Evolutionary conservation across 2,113 vertebrate species (phyloP), one percentile per base, ranked within the genome.

Genomic region (Grantiella picta): DNA sequence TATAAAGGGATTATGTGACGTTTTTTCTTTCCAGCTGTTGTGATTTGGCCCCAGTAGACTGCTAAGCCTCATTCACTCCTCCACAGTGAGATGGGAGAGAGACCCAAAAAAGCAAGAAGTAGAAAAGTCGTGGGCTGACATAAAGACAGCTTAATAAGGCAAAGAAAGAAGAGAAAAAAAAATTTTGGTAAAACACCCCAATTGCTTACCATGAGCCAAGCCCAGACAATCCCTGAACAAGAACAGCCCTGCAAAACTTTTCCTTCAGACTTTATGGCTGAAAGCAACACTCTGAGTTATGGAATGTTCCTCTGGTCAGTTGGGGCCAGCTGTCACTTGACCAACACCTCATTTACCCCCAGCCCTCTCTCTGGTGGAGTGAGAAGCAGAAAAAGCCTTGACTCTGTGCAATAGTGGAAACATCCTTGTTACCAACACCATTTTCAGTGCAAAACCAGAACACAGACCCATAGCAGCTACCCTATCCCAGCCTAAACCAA

Each of bases 111-210:
- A 59, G 15, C 1, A 73, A 79, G 90, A 24, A 4, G 19, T 45
- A 56, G 12, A 94, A 63, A 82, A 63, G 11, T 61, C 9, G 1
- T 40, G 8, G 15, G 4, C 40, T 78, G 11, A 65, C 23, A 57
- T 21, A 83, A 69, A 77, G 24, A 33, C 8, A 49, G 13, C 29
- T 83, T 33, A 69, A 80, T 22, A 59, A 42, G 13, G 33, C 45
- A 72, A 77, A 36, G 9, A 44, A 63, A n/a, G 7, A 27, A 36
- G 29, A n/a, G 16, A 0, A 1, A 29, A 23, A 44, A 44, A 11
- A 71, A 8, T 6, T 4, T 38, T 12, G 8, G 9, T 12, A 3
- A 12, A 18, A 45, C 16, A 33, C 3, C 0, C 0, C 9, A 38
- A 2, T 23, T 69, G 3, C 31, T 77, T 84, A 22, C 4, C 23